A percentile compares a stretch with the other conserved stretches of the same genome.
phyloP scores from a whole-genome alignment of 1,140 invertebrate genomes.

The Batillaria attramentaria region DNA sequence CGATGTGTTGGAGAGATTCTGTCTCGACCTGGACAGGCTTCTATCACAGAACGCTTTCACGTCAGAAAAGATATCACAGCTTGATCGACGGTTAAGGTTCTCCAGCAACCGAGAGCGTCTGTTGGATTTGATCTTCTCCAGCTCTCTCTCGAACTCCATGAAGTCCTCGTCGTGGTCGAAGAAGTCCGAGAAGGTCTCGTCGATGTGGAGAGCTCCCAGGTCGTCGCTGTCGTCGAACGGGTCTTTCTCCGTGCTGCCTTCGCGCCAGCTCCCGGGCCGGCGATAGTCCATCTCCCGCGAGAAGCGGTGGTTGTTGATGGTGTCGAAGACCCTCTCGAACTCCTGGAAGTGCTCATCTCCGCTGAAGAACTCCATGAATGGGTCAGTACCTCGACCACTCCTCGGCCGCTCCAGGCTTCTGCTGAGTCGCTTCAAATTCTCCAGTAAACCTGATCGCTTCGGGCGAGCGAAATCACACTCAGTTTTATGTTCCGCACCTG shows the following conservation, averaged over 20 bases:
- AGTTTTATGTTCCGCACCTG: neutral
- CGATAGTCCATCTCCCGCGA: slow-evolving; percentile 46
- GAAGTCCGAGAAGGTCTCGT: slow-evolving; percentile 64
- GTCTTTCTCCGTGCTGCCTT: neutral
- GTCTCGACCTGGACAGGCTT: slow-evolving; percentile 7
- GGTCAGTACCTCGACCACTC: slow-evolving; percentile 23
- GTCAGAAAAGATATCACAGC: slow-evolving; percentile 65
- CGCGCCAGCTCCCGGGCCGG: neutral
- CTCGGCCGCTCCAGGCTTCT: slow-evolving; percentile 2
- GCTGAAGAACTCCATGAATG: slow-evolving; percentile 64
- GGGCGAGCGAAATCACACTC: too few species aligned
- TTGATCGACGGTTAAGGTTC: slow-evolving; percentile 49
- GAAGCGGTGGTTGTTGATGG: slow-evolving; percentile 56
- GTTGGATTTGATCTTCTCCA: slow-evolving; percentile 60
- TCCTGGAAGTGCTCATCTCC: slow-evolving; percentile 67
- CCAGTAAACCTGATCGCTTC: slow-evolving; percentile 24
- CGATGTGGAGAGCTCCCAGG: slow-evolving; percentile 28
- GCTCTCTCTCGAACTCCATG: slow-evolving; percentile 64
- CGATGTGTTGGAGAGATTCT: slow-evolving; percentile 8
- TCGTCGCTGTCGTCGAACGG: slow-evolving; percentile 31
- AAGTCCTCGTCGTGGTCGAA: slow-evolving; percentile 67
- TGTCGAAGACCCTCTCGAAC: slow-evolving; percentile 67
- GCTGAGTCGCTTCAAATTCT: slow-evolving; percentile 11
- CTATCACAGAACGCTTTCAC: slow-evolving; percentile 65
- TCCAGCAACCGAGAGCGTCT: slow-evolving; percentile 52